Base-by-base conservation (phyloP, 2,797 vertebrate species). In the Coranthus polyacanthus region DNA sequence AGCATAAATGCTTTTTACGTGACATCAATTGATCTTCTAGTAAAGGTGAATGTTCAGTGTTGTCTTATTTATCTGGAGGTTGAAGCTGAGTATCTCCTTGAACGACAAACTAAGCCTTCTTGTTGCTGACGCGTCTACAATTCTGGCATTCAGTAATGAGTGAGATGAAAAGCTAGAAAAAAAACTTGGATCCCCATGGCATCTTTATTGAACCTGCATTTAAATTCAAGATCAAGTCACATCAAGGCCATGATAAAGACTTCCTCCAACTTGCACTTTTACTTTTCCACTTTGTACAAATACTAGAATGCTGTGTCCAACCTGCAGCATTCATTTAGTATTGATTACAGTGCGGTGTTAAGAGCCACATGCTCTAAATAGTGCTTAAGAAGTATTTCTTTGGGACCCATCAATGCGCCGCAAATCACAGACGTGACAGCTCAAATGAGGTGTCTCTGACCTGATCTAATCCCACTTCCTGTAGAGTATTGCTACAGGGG, bases 381-480 rank as follows among this genome's bases (percentile, higher is more conserved):
- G 69, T 52, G 46, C 55, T 53, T 62, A 66, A 70, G 56, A 53
- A 56, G 52, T 60, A 68, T 73, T 75, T 79, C 68, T 60, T 51
- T 26, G 26, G 59, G 55, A 86, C 75, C 81, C 68, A 57, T 75
- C 60, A 63, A 83, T 68, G 72, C 80, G 52, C 66, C 81, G 47
- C 69, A 72, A 83, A 80, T 73, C 68, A 72, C 51, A 78, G 65
- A 37, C 2, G 32, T 61, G 76, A 61, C 54, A 72, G 69, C 44
- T 73, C n/a, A 75, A 76, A 72, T 68, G 54, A 82, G 75, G 64
- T 47, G 26, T 55, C 73, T 82, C 59, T 62, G 73, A 81, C 84
- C 73, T 66, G 72, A 75, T 80, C 68, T 89, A 88, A 92, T 91
- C 85, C 78, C 52, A 75, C 86, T 81, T 86, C 85, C 88, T 88